Evolutionary conservation across 2,113 vertebrate species (phyloP), one percentile per base, ranked within the genome.

Genomic region (Thalassoma bifasciatum): DNA sequence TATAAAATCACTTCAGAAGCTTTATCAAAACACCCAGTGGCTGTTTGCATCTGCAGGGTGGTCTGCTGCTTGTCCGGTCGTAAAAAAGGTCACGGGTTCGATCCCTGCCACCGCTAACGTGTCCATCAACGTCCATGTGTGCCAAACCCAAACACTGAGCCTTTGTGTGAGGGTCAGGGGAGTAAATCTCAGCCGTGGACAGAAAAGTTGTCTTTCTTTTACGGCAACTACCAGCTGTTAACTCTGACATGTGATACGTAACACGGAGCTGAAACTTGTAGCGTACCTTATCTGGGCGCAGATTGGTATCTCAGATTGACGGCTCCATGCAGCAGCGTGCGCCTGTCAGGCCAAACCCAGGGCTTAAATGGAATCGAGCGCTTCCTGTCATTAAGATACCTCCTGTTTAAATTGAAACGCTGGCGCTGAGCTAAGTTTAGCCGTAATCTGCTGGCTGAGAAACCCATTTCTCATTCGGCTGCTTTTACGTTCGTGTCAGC

Each of bases 401-500:
- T 78, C 71, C 47, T 47, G 67, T 64, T 76, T 40, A 70, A 85
- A 80, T 54, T 57, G 21, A 81, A 70, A 62, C 64, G 6, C 23
- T 19, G 44, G 59, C 49, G 49, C 53, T n/a, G 40, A 54, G 34
- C 57, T 53, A 57, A 50, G 72, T 59, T 65, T 9, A 34, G 51
- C 63, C 34, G 16, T 19, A 42, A 77, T 47, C 66, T 14, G 7
- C 42, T 24, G 69, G 51, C 69, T 50, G 37, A 74, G 66, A 72
- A 66, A 75, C 68, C 60, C 21, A 62, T 54, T 82, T 82, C 72
- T 78, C 78, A 75, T 63, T 13, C 9, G 26, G 47, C 53, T 51
- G 59, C 51, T 86, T 76, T 70, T 68, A 44, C 64, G 40, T 85
- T 66, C 9, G 23, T 57, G 78, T 82, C 79, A 75, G 84, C 62